Base-by-base conservation (phyloP, 2,888 invertebrate species). In the Cancer borealis region DNA sequence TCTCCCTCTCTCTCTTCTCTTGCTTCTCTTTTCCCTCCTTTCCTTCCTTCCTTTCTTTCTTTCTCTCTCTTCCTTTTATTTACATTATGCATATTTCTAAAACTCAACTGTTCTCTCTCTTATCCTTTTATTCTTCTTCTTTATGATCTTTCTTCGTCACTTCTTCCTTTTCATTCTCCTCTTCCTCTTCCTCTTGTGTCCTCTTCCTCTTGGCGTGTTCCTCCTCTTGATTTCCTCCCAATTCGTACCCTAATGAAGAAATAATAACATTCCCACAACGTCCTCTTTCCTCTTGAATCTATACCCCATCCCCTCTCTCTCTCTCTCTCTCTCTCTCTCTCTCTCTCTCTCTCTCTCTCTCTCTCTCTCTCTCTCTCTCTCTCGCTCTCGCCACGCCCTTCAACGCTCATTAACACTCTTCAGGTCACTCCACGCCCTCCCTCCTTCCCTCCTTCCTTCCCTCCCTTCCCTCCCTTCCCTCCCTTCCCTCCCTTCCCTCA, bases 311-410 rank as follows among this genome's bases (percentile, higher is more conserved):
- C 21, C n/a, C 39, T 46, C 88, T 88, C 88, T 88, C 46, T 88
- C 88, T 46, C 46, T 46, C 88, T 88, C 46, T 88, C 45, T 45
- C 46, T 84, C 92, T 54, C 87, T 49, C 84, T 49, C 45, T 84
- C 47, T 92, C 87, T 49, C 47, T 84, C 14, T 45, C 87, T 17
- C 54, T 26, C 46, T 46, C 39, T 88, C 46, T 88, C 39, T 88
- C 46, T 88, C 46, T 88, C 88, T 88, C 46, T 88, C 88, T 46
- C 88, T 46, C 88, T 39, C 5, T 4, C 10, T 0, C 21, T 8
- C 39, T 39, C 39, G 12, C n/a, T 14, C 14, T 90, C 14, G 45
- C 45, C 66, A n/a, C 21, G 26, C 91, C 45, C 26, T 45, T 66
- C 39, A 60, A 39, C 66, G 14, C 45, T n/a, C 39, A 26, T 60